Percentiles rank a stretch among this genome's conserved stretches.
Conservation (phyloP, 2,113 vertebrate species). For the Macquaria ambigua region DNA sequence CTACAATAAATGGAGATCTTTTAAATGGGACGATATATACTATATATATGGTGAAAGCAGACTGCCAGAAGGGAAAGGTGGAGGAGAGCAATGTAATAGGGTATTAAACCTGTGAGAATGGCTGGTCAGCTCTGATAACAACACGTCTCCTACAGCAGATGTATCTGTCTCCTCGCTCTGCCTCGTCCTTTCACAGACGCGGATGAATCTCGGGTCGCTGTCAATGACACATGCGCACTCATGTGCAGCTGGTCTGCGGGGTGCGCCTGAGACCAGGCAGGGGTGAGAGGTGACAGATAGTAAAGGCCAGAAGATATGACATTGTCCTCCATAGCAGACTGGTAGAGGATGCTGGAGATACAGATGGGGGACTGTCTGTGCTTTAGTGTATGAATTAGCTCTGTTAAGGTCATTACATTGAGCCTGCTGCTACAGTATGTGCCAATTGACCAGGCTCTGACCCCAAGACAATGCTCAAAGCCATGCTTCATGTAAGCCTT, state of each 20-base stretch:
- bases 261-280: slow-evolving; percentile 23
- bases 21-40: slow-evolving; percentile 20
- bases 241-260: slow-evolving; percentile 23
- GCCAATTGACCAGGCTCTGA: slow-evolving; percentile 54
- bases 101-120: slow-evolving; percentile 59
- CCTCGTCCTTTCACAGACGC: slow-evolving; percentile 59
- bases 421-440: slow-evolving; percentile 19
- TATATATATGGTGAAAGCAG: slow-evolving; percentile 4
- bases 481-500: slow-evolving; percentile 38
- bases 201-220: slow-evolving; percentile 63
- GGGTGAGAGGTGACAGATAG: slow-evolving; percentile 66
- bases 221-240: slow-evolving; percentile 44
- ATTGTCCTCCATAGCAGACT: slow-evolving; percentile 31
- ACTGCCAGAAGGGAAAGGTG: slow-evolving; percentile 17
- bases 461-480: slow-evolving; percentile 29
- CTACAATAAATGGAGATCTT: slow-evolving; percentile 30
- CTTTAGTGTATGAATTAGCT: slow-evolving; percentile 59
- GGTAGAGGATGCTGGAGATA: slow-evolving; percentile 32
- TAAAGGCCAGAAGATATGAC: slow-evolving; percentile 36
- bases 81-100: slow-evolving; percentile 47
- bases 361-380: slow-evolving; percentile 31
- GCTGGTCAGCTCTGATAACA: slow-evolving; percentile 65
- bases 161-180: slow-evolving; percentile 57
- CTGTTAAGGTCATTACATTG: slow-evolving; percentile 52
- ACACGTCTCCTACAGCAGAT: slow-evolving; percentile 57